Percentiles rank a stretch among this genome's conserved stretches.
Evolutionary conservation across 2,113 vertebrate genomes (phyloP).

Genomic region (Orientallactaga bullata): DNA sequence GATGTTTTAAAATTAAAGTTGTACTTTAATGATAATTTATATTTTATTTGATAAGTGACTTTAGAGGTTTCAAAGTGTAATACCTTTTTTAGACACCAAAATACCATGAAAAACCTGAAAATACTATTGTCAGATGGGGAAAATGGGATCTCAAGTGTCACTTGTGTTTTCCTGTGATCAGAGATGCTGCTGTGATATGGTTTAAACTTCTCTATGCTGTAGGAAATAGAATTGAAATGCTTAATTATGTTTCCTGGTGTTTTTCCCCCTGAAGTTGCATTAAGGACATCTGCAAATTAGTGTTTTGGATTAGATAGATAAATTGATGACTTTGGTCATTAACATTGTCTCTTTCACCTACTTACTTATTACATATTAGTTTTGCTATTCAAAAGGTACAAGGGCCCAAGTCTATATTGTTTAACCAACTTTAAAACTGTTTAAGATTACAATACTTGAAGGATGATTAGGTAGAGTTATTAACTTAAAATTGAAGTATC

Average conservation of each 20-base stretch:
- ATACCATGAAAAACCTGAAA: not conserved
- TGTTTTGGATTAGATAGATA: not conserved
- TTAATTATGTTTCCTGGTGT: not conserved
- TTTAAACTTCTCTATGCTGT: not conserved
- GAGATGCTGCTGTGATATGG: not conserved
- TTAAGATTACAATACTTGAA: not conserved
- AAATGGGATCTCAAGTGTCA: not conserved
- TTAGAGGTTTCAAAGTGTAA: not conserved
- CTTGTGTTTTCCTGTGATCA: not conserved
- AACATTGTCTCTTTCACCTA: not conserved
- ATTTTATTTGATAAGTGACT: slow-evolving; percentile 13
- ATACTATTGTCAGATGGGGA: not conserved
- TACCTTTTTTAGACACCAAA: not conserved
- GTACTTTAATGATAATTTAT: not conserved
- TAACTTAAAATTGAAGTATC: not conserved
- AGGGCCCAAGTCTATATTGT: not conserved
- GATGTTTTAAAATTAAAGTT: slow-evolving; percentile 17
- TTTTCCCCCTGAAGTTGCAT: not conserved
- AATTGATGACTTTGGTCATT: not conserved
- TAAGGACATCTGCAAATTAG: not conserved
- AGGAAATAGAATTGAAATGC: not conserved
- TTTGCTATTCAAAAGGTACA: not conserved
- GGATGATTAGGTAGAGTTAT: not conserved
- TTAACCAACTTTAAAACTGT: not conserved
- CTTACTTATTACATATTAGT: not conserved